Percentiles rank a stretch among this genome's conserved stretches.
Conservation (phyloP, 2,888 invertebrate species). For the Drosophila rellima region DNA sequence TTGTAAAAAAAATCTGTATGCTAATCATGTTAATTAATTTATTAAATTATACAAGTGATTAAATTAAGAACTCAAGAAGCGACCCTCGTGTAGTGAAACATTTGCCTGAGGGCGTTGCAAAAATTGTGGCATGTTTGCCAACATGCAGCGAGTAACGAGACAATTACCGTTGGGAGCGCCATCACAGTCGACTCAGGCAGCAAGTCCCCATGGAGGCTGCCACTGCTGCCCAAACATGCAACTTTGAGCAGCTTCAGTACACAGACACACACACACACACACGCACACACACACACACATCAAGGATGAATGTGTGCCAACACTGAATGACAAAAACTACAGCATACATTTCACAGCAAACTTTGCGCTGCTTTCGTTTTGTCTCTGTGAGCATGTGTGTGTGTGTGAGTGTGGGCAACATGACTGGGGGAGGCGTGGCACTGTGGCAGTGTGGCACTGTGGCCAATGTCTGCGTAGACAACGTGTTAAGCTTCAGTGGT, state of each 20-base stretch:
- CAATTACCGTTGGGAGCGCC: constrained; percentile 76
- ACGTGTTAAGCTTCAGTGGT: constrained; percentile 82
- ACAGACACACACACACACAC: constrained; percentile 62
- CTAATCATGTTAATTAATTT: not conserved
- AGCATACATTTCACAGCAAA: constrained; percentile 68
- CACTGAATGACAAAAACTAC: constrained; percentile 63
- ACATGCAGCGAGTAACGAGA: constrained; percentile 79
- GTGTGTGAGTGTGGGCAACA: constrained; percentile 28
- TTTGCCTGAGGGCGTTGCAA: constrained; percentile 42
- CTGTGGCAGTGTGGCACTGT: constrained; percentile 53
- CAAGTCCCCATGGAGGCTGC: constrained; percentile 18
- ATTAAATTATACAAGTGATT: not conserved
- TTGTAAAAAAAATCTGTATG: not conserved
- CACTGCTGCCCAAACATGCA: constrained; percentile 65
- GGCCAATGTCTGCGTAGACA: constrained; percentile 80
- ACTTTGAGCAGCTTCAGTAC: constrained; percentile 64
- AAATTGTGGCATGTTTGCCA: constrained; percentile 74
- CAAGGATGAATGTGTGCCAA: constrained; percentile 72
- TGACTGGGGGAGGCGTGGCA: constrained; percentile 47
- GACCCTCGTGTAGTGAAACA: constrained; percentile 44
- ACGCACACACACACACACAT: constrained; percentile 24
- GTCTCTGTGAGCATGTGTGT: constrained; percentile 14
- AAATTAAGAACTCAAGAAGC: not conserved
- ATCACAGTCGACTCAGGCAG: constrained; percentile 32
- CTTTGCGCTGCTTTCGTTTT: constrained; percentile 43